phyloP scores from a whole-genome alignment of 2,888 invertebrate genomes.

The Cephus nigrinus region DNA sequence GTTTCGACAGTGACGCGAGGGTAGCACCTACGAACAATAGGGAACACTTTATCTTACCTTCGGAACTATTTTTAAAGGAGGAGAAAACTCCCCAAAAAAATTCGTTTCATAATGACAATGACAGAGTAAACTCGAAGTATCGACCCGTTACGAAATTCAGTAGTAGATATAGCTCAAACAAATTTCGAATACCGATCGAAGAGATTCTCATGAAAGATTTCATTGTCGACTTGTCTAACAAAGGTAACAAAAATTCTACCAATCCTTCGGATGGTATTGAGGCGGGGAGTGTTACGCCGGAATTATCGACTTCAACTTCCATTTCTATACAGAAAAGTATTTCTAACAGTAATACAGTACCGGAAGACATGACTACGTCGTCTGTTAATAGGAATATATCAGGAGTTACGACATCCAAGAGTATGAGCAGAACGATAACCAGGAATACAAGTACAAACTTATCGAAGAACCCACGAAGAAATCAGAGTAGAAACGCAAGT shows the following conservation, averaged over 20 bases:
- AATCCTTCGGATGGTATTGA: background rate
- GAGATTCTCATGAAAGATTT: background rate
- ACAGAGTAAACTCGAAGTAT: slow-evolving; percentile 33
- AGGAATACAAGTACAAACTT: too few species aligned
- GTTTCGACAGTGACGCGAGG: too few species aligned
- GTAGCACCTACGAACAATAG: too few species aligned
- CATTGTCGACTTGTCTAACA: background rate
- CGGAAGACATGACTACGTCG: background rate
- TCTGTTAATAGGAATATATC: background rate
- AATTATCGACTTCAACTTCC: too few species aligned
- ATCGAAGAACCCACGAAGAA: too few species aligned
- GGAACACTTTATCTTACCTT: too few species aligned
- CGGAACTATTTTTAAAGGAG: too few species aligned
- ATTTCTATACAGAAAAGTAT: too few species aligned
- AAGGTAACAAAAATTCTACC: background rate
- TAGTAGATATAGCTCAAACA: slow-evolving; percentile 41
- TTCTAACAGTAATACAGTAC: too few species aligned
- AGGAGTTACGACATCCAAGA: background rate
- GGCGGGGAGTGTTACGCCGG: too few species aligned
- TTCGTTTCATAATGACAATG: slow-evolving; percentile 30
- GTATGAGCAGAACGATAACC: background rate
- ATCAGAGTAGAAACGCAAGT: too few species aligned
- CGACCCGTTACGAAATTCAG: slow-evolving; percentile 42
- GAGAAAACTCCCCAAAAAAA: too few species aligned
- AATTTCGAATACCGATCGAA: slow-evolving; percentile 10